Conservation (phyloP, 2,113 vertebrate species). For the Anhinga anhinga region DNA sequence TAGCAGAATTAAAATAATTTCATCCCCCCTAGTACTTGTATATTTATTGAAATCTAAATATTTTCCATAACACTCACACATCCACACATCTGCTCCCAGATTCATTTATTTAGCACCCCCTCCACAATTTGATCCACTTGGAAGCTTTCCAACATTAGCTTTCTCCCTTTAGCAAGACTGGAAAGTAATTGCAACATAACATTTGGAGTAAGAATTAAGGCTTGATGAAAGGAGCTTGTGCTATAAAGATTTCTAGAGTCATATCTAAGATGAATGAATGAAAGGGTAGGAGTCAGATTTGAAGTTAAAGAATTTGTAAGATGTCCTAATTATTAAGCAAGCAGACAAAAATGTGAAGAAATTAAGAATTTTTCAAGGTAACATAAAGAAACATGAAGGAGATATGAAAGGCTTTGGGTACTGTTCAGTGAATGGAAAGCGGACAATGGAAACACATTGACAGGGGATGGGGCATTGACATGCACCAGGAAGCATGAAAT, state of each 20-base stretch:
- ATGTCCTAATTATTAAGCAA: neutral
- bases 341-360: neutral
- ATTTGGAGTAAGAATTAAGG: neutral
- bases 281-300: neutral
- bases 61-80: neutral
- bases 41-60: neutral
- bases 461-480: neutral
- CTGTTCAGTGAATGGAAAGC: neutral
- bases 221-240: neutral
- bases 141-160: neutral
- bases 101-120: conserved; percentile 8
- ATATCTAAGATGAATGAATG: neutral
- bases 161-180: neutral
- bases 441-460: neutral
- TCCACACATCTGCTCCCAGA: neutral
- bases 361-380: neutral
- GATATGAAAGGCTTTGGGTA: neutral
- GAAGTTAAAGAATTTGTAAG: neutral
- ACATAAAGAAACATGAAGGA: neutral
- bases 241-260: neutral
- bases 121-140: neutral
- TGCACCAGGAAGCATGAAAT: neutral
- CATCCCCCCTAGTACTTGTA: neutral
- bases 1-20: neutral
- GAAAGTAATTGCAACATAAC: neutral